Base-by-base conservation (phyloP, 2,113 vertebrate genomes). In the Corynorhinus townsendii region DNA sequence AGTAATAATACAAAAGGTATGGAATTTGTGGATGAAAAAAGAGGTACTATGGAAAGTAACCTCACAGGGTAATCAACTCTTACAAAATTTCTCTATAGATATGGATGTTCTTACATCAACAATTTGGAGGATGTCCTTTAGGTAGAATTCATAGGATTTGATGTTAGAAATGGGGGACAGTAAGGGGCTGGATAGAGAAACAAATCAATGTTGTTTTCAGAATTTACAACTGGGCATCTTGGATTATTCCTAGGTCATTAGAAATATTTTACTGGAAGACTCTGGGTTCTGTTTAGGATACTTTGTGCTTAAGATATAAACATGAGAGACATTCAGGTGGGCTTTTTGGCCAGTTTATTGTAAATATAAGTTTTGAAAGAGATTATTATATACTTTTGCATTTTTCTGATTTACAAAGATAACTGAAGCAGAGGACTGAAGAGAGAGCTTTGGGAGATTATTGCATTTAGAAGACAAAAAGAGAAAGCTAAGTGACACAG, bases 331-430 rank as follows among this genome's bases (percentile, higher is more conserved):
- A 92, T 59, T 1, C 8, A n/a, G 24, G 26, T 33, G 3, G 14
- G 24, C 16, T 92, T 94, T 35, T 77, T 77, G 71, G 2, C 1
- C n/a, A 72, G 33, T 76, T 5, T 22, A 84, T 66, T 91, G 49
- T 56, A 95, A 95, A 83, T 86, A 90, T 7, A 86, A 11, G 8
- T 54, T 33, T 86, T 83, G 16, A 62, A 49, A 93, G 40, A 72
- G 9, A 15, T 16, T 64, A 30, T 7, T 47, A 73, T 92, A 64
- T 4, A 89, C 5, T 16, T 54, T 93, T 77, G 3, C 24, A 75
- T 59, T 93, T 86, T 83, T 90, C 84, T 91, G 24, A 72, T 72
- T 90, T 92, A 83, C 22, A 54, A 35, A 73, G 40, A 94, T 68
- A 68, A 95, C 14, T 40, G 33, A 93, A 85, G 17, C 24, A 72